A percentile compares a stretch with the other conserved stretches of the same genome.
Evolutionary conservation across 2,888 invertebrate genomes (phyloP).

Genomic region (Blastobasis lacticolella): DNA sequence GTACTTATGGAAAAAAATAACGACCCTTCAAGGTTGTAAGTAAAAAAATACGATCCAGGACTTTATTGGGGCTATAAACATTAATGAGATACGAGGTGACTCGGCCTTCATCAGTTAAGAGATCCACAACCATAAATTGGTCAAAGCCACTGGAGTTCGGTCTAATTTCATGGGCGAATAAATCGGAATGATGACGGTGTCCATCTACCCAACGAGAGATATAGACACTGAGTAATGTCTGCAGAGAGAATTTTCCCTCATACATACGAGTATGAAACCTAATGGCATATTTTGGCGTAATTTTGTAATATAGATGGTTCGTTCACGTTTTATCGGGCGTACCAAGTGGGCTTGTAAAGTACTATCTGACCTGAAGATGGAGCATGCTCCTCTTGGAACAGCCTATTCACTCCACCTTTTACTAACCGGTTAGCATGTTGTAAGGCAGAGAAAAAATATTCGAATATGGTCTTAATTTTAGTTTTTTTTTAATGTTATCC

Average conservation of each 20-base stretch:
- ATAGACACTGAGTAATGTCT: not conserved
- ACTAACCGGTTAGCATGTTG: no score
- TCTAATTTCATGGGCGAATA: conserved; percentile 39
- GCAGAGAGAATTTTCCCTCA: not conserved
- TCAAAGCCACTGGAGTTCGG: conserved; percentile 18
- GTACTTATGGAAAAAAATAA: not conserved
- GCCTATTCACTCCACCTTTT: no score
- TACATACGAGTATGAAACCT: not conserved
- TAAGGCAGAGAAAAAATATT: no score
- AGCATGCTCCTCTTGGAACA: no score
- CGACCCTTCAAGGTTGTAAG: not conserved
- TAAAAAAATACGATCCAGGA: conserved; percentile 9
- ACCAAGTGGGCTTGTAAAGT: not conserved
- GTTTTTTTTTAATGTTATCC: no score
- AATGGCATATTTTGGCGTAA: not conserved
- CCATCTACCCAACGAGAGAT: conserved; percentile 3
- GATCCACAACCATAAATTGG: conserved; percentile 27
- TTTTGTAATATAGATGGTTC: not conserved
- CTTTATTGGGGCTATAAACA: conserved; percentile 23
- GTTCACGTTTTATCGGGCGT: not conserved
- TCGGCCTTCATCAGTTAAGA: conserved; percentile 28
- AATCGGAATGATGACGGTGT: conserved; percentile 18
- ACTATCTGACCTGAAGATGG: no score
- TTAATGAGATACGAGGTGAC: conserved; percentile 24
- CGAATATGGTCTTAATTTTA: no score